phyloP scores from a whole-genome alignment of 2,797 vertebrate genomes.

The Notolepis coatsorum region DNA sequence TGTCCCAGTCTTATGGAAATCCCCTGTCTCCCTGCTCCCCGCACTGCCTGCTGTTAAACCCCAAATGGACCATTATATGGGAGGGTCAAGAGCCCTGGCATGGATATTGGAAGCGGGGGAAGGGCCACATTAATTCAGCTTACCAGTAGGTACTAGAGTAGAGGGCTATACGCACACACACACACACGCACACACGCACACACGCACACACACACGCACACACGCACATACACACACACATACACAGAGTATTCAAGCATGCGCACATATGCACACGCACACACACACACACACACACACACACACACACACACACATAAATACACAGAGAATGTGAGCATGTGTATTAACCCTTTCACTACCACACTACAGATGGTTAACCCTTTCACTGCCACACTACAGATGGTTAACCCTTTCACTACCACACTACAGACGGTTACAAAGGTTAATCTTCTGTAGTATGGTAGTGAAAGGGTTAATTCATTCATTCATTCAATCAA shows the following conservation, averaged over 20 bases:
- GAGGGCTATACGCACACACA: constrained; percentile 41
- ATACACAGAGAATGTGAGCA: no score
- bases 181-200: no score
- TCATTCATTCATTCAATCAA: no score
- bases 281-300: background rate
- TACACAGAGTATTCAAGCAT: no score
- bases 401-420: no score
- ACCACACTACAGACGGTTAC: no score
- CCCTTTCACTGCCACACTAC: no score
- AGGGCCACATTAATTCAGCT: constrained; percentile 71
- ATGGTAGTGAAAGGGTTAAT: no score
- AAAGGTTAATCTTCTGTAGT: no score
- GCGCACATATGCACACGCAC: no score
- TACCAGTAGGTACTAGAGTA: constrained; percentile 28
- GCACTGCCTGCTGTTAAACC: constrained; percentile 73
- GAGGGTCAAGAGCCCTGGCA: constrained; percentile 76
- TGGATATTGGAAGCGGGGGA: constrained; percentile 70
- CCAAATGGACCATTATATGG: constrained; percentile 79
- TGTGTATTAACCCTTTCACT: no score
- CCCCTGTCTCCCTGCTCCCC: constrained; percentile 59
- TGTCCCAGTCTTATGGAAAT: constrained; percentile 82
- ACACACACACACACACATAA: background rate
- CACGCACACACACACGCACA: background rate
- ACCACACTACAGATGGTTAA: no score
- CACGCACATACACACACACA: constrained; percentile 36